Evolutionary conservation across 2,797 vertebrate genomes (phyloP).

Genomic region (Pipistrellus pygmaeus): DNA sequence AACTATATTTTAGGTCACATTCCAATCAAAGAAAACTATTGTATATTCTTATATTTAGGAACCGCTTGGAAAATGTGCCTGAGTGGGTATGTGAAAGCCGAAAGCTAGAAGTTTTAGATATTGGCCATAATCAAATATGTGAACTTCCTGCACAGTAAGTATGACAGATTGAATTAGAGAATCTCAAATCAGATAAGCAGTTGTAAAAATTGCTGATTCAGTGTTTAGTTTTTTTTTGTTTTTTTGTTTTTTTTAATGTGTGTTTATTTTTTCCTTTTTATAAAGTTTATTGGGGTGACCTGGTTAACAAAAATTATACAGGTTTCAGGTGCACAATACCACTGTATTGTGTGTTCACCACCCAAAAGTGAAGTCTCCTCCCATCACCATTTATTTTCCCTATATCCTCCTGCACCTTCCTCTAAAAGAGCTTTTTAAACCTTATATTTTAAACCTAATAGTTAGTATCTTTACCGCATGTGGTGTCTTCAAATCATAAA

Average conservation of each 20-base stretch:
- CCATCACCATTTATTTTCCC: not conserved
- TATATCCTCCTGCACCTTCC: no score
- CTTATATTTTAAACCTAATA: not conserved
- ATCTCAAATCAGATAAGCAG: conserved; percentile 51
- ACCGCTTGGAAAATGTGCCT: conserved; percentile 94
- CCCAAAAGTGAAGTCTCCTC: not conserved
- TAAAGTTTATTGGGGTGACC: not conserved
- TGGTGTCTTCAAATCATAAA: conserved; percentile 28
- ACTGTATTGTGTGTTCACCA: not conserved
- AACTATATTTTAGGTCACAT: conserved; percentile 21
- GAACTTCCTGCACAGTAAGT: conserved; percentile 96
- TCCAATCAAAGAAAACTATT: conserved; percentile 23
- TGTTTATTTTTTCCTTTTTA: not conserved
- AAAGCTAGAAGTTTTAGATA: conserved; percentile 96
- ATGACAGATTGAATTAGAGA: conserved; percentile 55
- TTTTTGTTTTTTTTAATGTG: not conserved
- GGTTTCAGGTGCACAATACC: not conserved
- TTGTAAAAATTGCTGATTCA: conserved; percentile 76
- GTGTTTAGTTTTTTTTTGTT: conserved; percentile 44
- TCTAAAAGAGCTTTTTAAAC: not conserved
- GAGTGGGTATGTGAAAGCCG: conserved; percentile 96
- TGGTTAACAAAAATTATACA: not conserved
- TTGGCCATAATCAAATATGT: conserved; percentile 94
- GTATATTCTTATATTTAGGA: conserved; percentile 88
- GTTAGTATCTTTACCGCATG: conserved; percentile 75